Evolutionary conservation across 2,113 vertebrate species (phyloP), one percentile per base, ranked within the genome.

Genomic region (Pimephales promelas): DNA sequence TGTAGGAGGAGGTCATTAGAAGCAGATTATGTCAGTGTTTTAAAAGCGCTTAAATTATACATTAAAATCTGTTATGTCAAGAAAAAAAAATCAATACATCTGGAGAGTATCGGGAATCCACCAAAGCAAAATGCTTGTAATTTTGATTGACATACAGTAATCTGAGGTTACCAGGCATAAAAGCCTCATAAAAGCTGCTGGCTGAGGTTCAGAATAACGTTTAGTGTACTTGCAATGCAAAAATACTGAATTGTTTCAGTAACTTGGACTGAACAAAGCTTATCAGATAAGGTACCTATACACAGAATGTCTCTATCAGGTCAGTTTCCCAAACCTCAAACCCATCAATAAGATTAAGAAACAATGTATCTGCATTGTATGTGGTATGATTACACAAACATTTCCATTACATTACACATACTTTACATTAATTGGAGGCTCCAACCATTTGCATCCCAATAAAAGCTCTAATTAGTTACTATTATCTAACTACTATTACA

Each of bases 1-100:
- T 99, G 84, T 20, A 90, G 28, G 90, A 83, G 3, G 85, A 85
- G 62, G 84, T 20, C 54, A 31, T 20, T 31, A 31, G 16, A 66
- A 62, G 45, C 0, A 40, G 28, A 70, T 68, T 40, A 71, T 20
- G 18, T 26, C 47, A 36, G 47, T 14, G 28, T 56, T 81, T 9
- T 26, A 5, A 47, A 20, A 26, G n/a, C 5, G 45, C 26, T 31
- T 18, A 24, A 72, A 43, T 2, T 22, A 1, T 14, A 8, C 71
- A 79, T 62, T 64, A 43, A 26, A 79, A 24, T 24, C 18, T 22
- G 10, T 28, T 28, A 52, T 28, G 24, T 74, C 13, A 49, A 28
- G n/a, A 43, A n/a, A 71, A 24, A 71, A 47, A 7, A 54, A 54
- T 54, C 10, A 49, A 22, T 40, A 18, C 31, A 68, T 68, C 64